Percentiles rank a stretch among this genome's conserved stretches.
Evolutionary conservation across 2,888 invertebrate genomes (phyloP).

Genomic region (Drosophila flavopinicola): DNA sequence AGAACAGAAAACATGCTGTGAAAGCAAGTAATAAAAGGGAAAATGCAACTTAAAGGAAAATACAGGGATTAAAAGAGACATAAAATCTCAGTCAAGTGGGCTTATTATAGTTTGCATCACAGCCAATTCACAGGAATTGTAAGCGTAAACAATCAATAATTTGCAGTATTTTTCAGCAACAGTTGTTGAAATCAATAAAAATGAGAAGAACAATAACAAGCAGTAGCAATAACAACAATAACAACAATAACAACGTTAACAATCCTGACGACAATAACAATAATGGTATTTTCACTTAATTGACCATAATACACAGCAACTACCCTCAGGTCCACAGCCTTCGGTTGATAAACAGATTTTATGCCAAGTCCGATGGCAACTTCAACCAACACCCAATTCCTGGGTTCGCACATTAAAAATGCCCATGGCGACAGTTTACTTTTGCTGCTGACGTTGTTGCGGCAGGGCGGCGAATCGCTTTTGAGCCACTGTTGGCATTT

Average conservation of each 20-base stretch:
- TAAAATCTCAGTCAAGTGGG: not conserved
- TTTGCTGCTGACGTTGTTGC: constrained; percentile 38
- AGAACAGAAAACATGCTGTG: not conserved
- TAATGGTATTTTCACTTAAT: constrained; percentile 80
- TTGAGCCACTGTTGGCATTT: constrained; percentile 32
- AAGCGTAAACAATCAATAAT: constrained; percentile 3
- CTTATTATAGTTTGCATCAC: not conserved
- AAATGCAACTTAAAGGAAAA: not conserved
- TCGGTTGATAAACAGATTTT: constrained; percentile 37
- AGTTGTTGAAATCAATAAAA: constrained; percentile 41
- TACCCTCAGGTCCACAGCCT: constrained; percentile 4
- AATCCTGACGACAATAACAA: constrained; percentile 58
- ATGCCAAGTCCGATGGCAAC: constrained; percentile 35
- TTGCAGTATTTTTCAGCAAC: constrained; percentile 19
- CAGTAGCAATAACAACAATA: not conserved
- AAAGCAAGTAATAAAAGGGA: not conserved
- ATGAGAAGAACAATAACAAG: constrained; percentile 38
- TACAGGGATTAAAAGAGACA: too few relatives aligned
- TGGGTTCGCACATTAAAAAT: constrained; percentile 64
- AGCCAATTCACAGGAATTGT: too few relatives aligned
- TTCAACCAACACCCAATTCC: constrained; percentile 59
- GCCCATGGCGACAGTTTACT: constrained; percentile 65
- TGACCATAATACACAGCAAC: constrained; percentile 77
- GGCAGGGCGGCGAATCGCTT: constrained; percentile 16
- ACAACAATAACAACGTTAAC: constrained; percentile 19